Evolutionary conservation across 2,888 invertebrate species (phyloP), one percentile per base, ranked within the genome.

Genomic region (Plagodis pulveraria): DNA sequence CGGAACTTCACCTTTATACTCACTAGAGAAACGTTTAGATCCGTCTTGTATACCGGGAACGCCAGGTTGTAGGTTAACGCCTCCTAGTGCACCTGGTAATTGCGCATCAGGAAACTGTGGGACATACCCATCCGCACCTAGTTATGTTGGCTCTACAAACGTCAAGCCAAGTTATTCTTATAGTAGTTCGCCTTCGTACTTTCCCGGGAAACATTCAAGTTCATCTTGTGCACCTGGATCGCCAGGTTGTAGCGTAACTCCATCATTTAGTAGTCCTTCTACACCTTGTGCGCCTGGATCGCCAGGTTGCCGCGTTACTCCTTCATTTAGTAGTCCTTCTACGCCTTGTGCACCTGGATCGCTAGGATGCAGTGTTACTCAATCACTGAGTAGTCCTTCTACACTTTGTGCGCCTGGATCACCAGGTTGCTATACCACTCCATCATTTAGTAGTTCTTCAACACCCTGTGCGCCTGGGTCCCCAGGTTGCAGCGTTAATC

Each of bases 1-100:
- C 32, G 47, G 38, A 22, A 49, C 35, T 47, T 47, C 50, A 32
- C 36, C 42, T 67, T 44, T 67, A 66, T 42, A 69, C 63, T 22
- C 67, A 8, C 33, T 34, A 6, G 11, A 12, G 2, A 50, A 42
- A 0, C 42, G 36, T 42, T 44, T 32, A 36, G 50, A 7, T 12
- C 34, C n/a, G 12, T 11, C 35, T 12, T 51, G 54, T n/a, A 9
- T 53, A 0, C 56, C 61, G 7, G 45, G 44, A 45, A 56, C 58
- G 41, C 46, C 44, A 6, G 50, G 56, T 41, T 53, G 52, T 32
- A n/a, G 7, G 9, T n/a, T n/a, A 6, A 5, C 42, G 2, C 22
- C 36, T 32, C 4, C 43, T 6, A 52, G n/a, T 34, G 36, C 45
- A 6, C 12, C 48, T 11, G 35, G 41, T 41, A 46, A 42, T 34